Evolutionary conservation across 2,797 vertebrate species (phyloP), one percentile per base, ranked within the genome.

Genomic region (Pagetopsis macropterus): DNA sequence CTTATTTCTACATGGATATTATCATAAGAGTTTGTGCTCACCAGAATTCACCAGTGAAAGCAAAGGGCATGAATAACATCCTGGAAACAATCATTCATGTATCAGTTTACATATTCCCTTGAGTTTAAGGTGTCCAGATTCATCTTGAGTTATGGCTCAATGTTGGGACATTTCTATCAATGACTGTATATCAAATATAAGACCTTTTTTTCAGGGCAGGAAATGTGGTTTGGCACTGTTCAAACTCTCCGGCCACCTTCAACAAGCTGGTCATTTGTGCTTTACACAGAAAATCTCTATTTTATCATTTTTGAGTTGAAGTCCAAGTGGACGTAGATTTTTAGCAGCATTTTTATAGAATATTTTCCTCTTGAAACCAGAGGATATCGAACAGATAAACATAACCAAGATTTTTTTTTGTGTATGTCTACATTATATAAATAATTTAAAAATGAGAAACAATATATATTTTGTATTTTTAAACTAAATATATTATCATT

Each of bases 231-330:
- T 91, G 87, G 84, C 84, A 87, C 51, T 0, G 5, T 51, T 70
- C 27, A 48, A 76, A 76, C 56, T 65, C 72, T 67, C 15, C 54
- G 84, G 84, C 90, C 84, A 91, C 85, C 89, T 92, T 89, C 83
- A 88, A 31, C 61, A 66, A 64, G 48, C 71, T 19, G 56, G 21
- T 44, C 15, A 55, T 63, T 65, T 46, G 27, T 62, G 16, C 31
- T 23, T 61, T 16, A 50, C 59, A 77, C 3, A 19, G n/a, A 19
- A 16, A 57, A 72, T 23, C 13, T 50, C 6, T 49, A 1, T 62
- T 63, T 71, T n/a, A 44, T 59, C 17, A 63, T 51, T 37, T 10
- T 19, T 12, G 9, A 49, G 13, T 65, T 41, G 44, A 52, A 72
- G 8, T 5, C 21, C 21, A 27, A 17, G 3, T 61, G 9, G 19